These are phyloP conservation scores for Corythaixoides concolor DNA, from an alignment of 2,113 vertebrate genomes.

Conservation along the genomic window DNA sequence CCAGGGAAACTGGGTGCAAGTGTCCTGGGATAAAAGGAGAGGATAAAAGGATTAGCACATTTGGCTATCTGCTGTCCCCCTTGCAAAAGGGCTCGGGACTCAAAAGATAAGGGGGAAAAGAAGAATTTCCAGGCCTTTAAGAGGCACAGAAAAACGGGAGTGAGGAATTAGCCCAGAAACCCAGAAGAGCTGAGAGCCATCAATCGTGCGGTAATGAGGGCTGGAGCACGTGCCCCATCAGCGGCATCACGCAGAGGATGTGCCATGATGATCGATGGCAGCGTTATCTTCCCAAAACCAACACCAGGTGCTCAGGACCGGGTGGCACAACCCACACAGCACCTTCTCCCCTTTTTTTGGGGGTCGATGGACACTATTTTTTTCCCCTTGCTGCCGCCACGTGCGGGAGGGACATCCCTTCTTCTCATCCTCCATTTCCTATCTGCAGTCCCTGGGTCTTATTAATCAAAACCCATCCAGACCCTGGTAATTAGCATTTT, in stretches of 20 bases:
- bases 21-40: neutral
- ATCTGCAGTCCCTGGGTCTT: neutral
- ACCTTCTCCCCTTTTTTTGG: neutral
- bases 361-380: neutral
- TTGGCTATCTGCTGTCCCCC: neutral
- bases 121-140: neutral
- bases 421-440: neutral
- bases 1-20: neutral
- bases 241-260: neutral
- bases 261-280: neutral
- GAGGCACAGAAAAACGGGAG: neutral
- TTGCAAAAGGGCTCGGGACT: neutral
- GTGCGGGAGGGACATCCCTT: neutral
- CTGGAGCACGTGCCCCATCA: neutral
- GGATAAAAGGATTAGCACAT: neutral
- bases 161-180: neutral
- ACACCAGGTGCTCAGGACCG: fast-evolving
- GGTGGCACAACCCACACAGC: neutral
- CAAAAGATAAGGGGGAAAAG: neutral
- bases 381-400: neutral
- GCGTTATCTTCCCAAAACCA: neutral
- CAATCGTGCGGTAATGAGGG: neutral
- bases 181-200: neutral
- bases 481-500: neutral
- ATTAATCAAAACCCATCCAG: neutral